phyloP scores from a whole-genome alignment of 2,888 invertebrate genomes.

The Yponomeuta plumbellus region DNA sequence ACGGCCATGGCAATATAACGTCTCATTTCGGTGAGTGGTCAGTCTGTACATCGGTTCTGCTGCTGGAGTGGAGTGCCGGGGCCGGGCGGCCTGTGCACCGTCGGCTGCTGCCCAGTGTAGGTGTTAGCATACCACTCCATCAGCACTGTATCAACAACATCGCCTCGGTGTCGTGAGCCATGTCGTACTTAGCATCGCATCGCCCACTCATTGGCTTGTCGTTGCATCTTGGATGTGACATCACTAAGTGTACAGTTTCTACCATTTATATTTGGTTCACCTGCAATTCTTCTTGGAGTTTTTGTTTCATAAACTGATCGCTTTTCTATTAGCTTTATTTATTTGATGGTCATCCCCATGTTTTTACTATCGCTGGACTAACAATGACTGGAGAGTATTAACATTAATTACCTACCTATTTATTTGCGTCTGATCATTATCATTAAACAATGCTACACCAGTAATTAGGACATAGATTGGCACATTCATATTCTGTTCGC shows the following conservation, averaged over 20 bases:
- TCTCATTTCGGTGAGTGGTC: constrained; percentile 76
- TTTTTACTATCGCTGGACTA: constrained; percentile 41
- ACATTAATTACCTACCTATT: constrained; percentile 26
- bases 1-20: constrained; percentile 74
- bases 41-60: constrained; percentile 55
- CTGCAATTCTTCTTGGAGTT: constrained; percentile 49
- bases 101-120: constrained; percentile 46
- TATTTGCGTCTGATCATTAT: constrained; percentile 30
- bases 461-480: constrained; percentile 16
- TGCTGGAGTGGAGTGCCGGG: constrained; percentile 27
- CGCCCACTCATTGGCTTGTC: constrained; percentile 65
- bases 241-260: constrained; percentile 48
- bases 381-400: constrained; percentile 42
- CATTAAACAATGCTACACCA: constrained; percentile 19
- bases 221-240: constrained; percentile 66
- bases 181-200: constrained; percentile 59
- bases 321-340: constrained; percentile 45
- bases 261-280: constrained; percentile 52
- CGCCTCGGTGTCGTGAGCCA: constrained; percentile 63
- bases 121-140: constrained; percentile 47
- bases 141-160: constrained; percentile 37
- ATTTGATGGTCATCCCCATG: constrained; percentile 43
- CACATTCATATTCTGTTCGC: constrained; percentile 12
- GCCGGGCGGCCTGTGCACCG: background rate
- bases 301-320: constrained; percentile 50